phyloP scores from a whole-genome alignment of 2,797 vertebrate genomes.

The Sebastolobus altivelis region DNA sequence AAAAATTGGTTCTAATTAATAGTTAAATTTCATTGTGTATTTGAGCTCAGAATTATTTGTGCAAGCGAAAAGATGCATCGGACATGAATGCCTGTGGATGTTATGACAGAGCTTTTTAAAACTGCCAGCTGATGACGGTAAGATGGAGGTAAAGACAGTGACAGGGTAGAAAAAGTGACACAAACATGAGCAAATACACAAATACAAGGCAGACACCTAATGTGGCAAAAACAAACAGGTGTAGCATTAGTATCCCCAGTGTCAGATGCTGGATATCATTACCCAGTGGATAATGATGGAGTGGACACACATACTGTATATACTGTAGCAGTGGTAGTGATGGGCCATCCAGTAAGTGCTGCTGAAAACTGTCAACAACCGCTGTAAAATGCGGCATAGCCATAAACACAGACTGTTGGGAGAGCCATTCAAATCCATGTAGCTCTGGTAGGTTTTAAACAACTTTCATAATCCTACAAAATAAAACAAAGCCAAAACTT shows the following conservation, averaged over 20 bases:
- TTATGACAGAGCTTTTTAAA: background rate
- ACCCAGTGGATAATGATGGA: conserved; percentile 69
- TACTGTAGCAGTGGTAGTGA: conserved; percentile 36
- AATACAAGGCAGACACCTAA: conserved; percentile 1
- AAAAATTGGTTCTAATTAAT: background rate
- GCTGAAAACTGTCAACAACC: conserved; percentile 42
- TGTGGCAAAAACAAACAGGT: background rate
- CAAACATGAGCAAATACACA: conserved; percentile 23
- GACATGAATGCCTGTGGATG: conserved; percentile 25
- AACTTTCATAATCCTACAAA: background rate
- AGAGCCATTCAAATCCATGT: background rate
- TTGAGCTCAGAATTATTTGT: conserved; percentile 42
- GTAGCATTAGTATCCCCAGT: conserved; percentile 43
- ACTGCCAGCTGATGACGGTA: conserved; percentile 5
- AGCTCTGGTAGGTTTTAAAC: background rate
- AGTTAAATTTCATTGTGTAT: background rate
- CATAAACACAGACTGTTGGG: conserved; percentile 37
- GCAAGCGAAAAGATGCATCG: conserved; percentile 22
- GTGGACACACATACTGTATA: conserved; percentile 22
- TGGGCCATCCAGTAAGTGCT: conserved; percentile 50
- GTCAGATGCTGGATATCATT: conserved; percentile 70
- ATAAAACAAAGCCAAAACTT: background rate
- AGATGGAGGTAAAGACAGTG: conserved; percentile 35
- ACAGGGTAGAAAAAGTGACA: conserved; percentile 34
- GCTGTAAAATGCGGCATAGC: conserved; percentile 46